These are phyloP conservation scores for Latrodectus elegans DNA, from an alignment of 2,888 invertebrate species.

Conservation along the genomic window DNA sequence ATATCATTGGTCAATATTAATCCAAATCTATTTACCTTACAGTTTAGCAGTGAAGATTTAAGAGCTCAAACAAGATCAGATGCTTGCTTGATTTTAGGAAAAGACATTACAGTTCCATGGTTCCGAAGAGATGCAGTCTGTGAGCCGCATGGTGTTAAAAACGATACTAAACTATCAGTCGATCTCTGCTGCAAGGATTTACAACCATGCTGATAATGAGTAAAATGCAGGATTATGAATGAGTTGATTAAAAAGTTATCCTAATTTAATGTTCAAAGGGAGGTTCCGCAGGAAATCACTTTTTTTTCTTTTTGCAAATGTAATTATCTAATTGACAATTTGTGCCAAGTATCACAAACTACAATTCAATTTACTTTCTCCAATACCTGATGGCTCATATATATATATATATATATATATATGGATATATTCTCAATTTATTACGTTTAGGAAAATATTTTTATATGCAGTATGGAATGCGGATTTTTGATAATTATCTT, in stretches of 20 bases:
- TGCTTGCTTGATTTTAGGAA: conserved; percentile 60
- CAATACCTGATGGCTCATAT: neutral
- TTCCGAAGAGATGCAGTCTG: conserved; percentile 63
- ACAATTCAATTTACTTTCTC: neutral
- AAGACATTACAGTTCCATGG: conserved; percentile 56
- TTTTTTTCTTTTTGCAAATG: neutral
- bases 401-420: no score
- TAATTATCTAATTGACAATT: neutral
- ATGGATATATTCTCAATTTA: neutral
- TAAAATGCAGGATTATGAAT: neutral
- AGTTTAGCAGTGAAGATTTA: conserved; percentile 67
- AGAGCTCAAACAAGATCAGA: conserved; percentile 65
- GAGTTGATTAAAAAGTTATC: no score
- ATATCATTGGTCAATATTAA: no score
- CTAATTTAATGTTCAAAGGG: no score
- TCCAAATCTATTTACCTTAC: conserved; percentile 4
- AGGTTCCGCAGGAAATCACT: neutral
- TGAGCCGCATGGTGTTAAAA: conserved; percentile 54
- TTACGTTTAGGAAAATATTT: no score
- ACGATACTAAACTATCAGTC: conserved; percentile 61
- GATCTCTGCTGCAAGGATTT: conserved; percentile 63
- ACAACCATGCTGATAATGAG: conserved; percentile 49
- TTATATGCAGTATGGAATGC: no score
- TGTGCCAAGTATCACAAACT: no score
- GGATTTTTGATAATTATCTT: no score